Base-by-base conservation (phyloP, 2,888 invertebrate species). In the Oscheius sp. region DNA sequence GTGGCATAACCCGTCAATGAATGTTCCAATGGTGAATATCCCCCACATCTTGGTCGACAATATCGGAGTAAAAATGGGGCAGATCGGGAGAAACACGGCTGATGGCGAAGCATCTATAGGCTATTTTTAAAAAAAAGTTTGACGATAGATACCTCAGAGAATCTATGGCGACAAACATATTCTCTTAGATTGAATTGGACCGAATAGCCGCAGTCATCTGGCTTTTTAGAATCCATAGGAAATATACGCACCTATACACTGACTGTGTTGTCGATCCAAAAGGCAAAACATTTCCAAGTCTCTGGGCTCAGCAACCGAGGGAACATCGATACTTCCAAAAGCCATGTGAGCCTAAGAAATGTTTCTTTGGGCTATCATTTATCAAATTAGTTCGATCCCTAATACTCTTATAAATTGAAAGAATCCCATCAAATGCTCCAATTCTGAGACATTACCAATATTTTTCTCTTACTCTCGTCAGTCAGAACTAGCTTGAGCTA, bases 181-280 rank as follows among this genome's bases (percentile, higher is more conserved):
- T 85, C 84, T 10, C 85, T 72, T 55, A 85, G 80, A 69, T 85
- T 85, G 75, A 86, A 85, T 64, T 85, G 85, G 8, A 85, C 84
- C 34, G 84, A 82, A 69, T 82, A 85, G 42, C 85, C 85, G 50
- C 85, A 85, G 52, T 81, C 82, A 57, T 79, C 81, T 66, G 48
- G 15, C 3, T 12, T 50, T 5, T 5, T 25, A 50, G 20, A 23
- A 50, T 12, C 3, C 5, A 2, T 50, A 25, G 5, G 20, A 4
- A 4, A 57, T 15, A 8, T 2, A 27, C 48, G 8, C 20, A 68
- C 63, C 68, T 37, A 79, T 77, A 63, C 79, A 76, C 52, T 75
- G 71, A 67, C 75, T 84, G 68, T 85, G 84, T 27, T 77, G 80
- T 25, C 78, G 67, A 71, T 85, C 85, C n/a, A 85, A 72, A 31